These are phyloP conservation scores for Bombyx mandarina DNA, from an alignment of 1,140 invertebrate genomes.

Conservation along the genomic window DNA sequence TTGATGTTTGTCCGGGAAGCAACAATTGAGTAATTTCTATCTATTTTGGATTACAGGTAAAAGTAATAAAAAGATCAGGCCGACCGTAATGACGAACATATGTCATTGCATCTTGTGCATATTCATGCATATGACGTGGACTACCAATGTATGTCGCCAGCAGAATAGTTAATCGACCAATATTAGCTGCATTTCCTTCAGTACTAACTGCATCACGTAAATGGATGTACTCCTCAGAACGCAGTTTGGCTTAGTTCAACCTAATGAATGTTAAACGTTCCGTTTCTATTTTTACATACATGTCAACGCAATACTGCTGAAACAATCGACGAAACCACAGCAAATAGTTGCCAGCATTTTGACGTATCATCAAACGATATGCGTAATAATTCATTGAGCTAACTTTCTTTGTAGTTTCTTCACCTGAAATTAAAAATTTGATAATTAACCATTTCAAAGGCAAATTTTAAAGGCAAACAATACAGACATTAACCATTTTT, in stretches of 20 bases:
- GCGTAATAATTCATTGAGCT: not conserved
- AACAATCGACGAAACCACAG: not conserved
- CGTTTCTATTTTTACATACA: not conserved
- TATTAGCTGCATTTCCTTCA: slow-evolving; percentile 8
- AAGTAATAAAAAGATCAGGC: slow-evolving; percentile 4
- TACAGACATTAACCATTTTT: too few relatives aligned
- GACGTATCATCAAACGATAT: not conserved
- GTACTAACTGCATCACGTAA: slow-evolving; percentile 8
- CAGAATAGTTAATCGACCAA: slow-evolving; percentile 10
- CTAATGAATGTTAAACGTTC: not conserved
- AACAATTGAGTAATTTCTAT: not conserved
- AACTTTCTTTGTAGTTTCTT: not conserved
- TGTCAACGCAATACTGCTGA: slow-evolving; percentile 2
- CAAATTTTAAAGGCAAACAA: too few relatives aligned
- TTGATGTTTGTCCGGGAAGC: slow-evolving; percentile 19
- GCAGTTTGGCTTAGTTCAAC: slow-evolving; percentile 7
- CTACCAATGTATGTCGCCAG: not conserved
- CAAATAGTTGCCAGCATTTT: not conserved
- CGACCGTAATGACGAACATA: slow-evolving; percentile 11
- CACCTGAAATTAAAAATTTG: not conserved
- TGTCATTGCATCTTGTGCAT: slow-evolving; percentile 2
- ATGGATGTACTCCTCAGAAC: not conserved
- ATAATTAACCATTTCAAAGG: too few relatives aligned
- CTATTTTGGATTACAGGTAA: slow-evolving; percentile 6
- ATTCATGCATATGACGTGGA: slow-evolving; percentile 5